phyloP scores from a whole-genome alignment of 2,797 vertebrate species.

The Mormyrops boulengeri region DNA sequence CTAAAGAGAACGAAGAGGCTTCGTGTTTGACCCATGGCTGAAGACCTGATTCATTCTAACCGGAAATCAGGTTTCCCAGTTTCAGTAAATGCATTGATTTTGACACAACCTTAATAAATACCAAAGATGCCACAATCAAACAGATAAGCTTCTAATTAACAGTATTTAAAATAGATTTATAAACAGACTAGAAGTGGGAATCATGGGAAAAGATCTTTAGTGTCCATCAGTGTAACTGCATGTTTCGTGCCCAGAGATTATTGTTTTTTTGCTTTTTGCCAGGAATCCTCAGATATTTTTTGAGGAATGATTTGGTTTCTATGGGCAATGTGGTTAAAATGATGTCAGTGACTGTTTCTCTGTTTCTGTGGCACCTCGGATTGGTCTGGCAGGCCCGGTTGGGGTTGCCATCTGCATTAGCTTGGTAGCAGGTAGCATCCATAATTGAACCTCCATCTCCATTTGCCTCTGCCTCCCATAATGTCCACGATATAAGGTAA shows the following conservation, averaged over 20 bases:
- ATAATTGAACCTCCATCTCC: neutral
- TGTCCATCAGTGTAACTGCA: neutral
- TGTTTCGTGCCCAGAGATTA: neutral
- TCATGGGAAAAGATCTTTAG: neutral
- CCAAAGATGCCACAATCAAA: neutral
- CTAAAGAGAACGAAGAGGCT: conserved; percentile 24
- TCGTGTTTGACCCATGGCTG: conserved; percentile 11
- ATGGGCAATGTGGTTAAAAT: neutral
- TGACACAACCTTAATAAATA: neutral
- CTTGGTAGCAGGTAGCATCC: neutral
- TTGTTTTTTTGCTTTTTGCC: neutral
- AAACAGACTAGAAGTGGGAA: neutral
- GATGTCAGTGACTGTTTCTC: neutral
- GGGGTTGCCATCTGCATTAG: neutral
- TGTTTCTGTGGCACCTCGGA: neutral
- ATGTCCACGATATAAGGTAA: neutral
- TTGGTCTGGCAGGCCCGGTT: neutral
- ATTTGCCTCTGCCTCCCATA: neutral
- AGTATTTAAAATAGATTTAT: neutral
- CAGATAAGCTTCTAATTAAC: neutral
- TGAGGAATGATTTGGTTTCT: neutral
- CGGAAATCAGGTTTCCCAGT: neutral
- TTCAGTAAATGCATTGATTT: neutral
- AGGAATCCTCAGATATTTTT: neutral
- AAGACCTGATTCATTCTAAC: conserved; percentile 7